These are phyloP conservation scores for Tyrannus savana DNA, from an alignment of 2,113 vertebrate genomes.

Conservation along the genomic window DNA sequence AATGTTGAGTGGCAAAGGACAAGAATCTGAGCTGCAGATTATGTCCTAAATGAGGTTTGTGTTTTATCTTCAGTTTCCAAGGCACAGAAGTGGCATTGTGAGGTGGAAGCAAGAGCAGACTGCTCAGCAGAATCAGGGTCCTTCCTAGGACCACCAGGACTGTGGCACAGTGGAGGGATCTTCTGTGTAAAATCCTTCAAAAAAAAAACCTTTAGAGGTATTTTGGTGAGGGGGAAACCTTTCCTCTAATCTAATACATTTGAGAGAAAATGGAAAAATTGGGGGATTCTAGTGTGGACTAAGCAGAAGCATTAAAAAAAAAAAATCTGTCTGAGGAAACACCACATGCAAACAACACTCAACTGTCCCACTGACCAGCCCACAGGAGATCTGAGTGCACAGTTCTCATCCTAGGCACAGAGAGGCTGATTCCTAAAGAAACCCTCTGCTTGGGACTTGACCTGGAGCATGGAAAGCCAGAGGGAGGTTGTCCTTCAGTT, in stretches of 20 bases:
- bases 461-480: not conserved
- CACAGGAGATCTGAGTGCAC: not conserved
- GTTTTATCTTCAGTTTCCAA: not conserved
- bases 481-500: not conserved
- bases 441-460: not conserved
- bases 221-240: not conserved
- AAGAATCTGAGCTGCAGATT: not conserved
- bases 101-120: not conserved
- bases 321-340: not conserved
- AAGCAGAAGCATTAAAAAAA: not conserved
- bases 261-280: not conserved
- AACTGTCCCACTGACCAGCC: rapidly evolving
- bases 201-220: not conserved
- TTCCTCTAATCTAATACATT: not conserved
- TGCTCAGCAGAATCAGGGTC: not conserved
- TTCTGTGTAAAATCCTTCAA: not conserved
- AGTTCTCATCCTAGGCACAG: not conserved
- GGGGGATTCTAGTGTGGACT: not conserved
- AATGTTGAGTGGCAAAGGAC: not conserved
- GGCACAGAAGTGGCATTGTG: not conserved
- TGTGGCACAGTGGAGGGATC: not conserved
- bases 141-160: not conserved
- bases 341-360: not conserved
- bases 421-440: not conserved
- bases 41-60: rapidly evolving